These are phyloP conservation scores for Eledone cirrhosa DNA, from an alignment of 2,888 invertebrate species.

Conservation along the genomic window DNA sequence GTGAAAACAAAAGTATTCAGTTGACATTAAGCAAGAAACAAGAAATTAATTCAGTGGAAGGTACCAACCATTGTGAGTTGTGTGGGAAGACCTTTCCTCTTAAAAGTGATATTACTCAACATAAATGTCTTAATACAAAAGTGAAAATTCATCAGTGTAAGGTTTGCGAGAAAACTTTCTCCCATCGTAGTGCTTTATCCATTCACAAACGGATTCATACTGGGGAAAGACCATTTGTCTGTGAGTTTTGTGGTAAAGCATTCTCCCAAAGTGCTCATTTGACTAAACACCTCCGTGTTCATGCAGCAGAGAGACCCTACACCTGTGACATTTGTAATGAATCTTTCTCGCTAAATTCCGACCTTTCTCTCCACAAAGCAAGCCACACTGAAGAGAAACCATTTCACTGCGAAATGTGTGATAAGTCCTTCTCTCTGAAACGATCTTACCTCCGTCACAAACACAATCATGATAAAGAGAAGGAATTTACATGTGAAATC, in stretches of 20 bases:
- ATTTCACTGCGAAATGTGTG: conserved; percentile 5
- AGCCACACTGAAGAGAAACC: conserved; percentile 24
- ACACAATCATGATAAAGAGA: not conserved
- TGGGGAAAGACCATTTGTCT: not conserved
- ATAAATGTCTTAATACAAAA: not conserved
- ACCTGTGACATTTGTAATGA: not conserved
- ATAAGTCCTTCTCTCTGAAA: conserved; percentile 3
- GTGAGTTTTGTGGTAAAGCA: conserved; percentile 23
- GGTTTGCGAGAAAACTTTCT: not conserved
- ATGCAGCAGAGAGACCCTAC: conserved; percentile 17
- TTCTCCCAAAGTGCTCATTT: conserved; percentile 1
- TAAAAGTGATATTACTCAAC: too few relatives aligned
- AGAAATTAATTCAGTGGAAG: too few relatives aligned
- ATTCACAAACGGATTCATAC: not conserved
- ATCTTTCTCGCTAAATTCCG: not conserved
- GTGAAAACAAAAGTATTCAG: too few relatives aligned
- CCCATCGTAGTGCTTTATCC: not conserved
- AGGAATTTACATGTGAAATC: not conserved
- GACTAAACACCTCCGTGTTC: not conserved
- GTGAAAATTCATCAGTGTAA: not conserved
- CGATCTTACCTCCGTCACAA: not conserved
- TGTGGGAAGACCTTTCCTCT: too few relatives aligned
- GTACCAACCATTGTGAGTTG: too few relatives aligned
- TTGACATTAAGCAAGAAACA: too few relatives aligned
- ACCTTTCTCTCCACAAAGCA: not conserved